Evolutionary conservation across 2,797 vertebrate genomes (phyloP).

Genomic region (Carapus acus): DNA sequence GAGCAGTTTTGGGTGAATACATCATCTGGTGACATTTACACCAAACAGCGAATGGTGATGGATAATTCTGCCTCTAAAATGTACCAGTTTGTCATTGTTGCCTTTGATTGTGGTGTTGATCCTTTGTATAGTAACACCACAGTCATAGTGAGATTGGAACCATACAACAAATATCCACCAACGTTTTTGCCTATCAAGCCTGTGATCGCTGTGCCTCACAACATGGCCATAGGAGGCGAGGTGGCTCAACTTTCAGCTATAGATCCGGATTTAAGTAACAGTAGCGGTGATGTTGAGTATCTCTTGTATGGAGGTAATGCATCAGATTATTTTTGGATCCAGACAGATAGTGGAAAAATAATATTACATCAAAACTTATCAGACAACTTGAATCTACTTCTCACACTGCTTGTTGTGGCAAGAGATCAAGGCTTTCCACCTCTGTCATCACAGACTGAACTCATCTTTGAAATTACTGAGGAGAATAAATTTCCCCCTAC

Average conservation of each 20-base stretch:
- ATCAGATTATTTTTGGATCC: conserved; percentile 66
- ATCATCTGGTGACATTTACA: conserved; percentile 65
- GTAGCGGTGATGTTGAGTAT: conserved; percentile 56
- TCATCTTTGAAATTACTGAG: conserved; percentile 64
- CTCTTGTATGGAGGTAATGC: conserved; percentile 63
- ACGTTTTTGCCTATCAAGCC: conserved; percentile 57
- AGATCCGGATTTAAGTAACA: conserved; percentile 61
- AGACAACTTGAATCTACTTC: conserved; percentile 38
- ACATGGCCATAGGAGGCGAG: conserved; percentile 58
- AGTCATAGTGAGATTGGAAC: conserved; percentile 62
- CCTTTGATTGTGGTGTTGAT: conserved; percentile 61
- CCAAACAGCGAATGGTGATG: conserved; percentile 60
- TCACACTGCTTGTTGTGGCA: conserved; percentile 58
- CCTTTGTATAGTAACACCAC: conserved; percentile 50
- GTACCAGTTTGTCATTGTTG: conserved; percentile 59
- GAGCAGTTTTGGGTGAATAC: conserved; percentile 68
- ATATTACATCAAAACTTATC: conserved; percentile 53
- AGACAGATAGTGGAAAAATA: conserved; percentile 60
- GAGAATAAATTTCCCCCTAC: conserved; percentile 65
- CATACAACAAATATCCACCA: conserved; percentile 66
- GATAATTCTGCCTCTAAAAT: conserved; percentile 42
- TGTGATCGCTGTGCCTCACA: conserved; percentile 58
- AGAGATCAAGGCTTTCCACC: conserved; percentile 64
- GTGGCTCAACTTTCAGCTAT: conserved; percentile 63
- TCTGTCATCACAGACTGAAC: conserved; percentile 58